Evolutionary conservation across 2,797 vertebrate genomes (phyloP).

Genomic region (Crocodylus rhombifer): DNA sequence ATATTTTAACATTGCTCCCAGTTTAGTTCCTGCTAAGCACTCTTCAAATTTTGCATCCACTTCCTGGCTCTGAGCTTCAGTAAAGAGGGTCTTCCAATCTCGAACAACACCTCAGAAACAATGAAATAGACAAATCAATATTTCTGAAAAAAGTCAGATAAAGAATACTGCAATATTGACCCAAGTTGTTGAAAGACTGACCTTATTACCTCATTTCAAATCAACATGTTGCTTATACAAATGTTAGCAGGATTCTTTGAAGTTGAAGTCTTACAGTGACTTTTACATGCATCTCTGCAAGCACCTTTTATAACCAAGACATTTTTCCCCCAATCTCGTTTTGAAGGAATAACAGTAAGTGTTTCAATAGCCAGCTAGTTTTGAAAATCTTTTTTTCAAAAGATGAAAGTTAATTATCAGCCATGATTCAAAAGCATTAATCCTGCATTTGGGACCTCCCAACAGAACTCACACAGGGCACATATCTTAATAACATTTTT

Average conservation of each 20-base stretch:
- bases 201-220: background rate
- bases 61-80: constrained; percentile 78
- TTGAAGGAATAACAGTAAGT: background rate
- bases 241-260: fast-evolving
- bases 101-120: constrained; percentile 75
- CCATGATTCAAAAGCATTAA: background rate
- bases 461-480: background rate
- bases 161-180: fast-evolving
- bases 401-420: background rate
- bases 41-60: constrained; percentile 83
- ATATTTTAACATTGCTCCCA: constrained; percentile 79
- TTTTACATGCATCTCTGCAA: background rate
- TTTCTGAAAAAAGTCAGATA: background rate
- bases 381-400: background rate
- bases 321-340: background rate
- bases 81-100: constrained; percentile 82
- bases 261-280: background rate
- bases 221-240: background rate
- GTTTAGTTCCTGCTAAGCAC: constrained; percentile 72
- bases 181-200: background rate
- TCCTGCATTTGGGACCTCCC: background rate
- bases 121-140: fast-evolving
- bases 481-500: background rate
- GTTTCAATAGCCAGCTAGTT: background rate
- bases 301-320: background rate